Evolutionary conservation across 2,797 vertebrate species (phyloP).

Genomic region (Telmatherina bonti): DNA sequence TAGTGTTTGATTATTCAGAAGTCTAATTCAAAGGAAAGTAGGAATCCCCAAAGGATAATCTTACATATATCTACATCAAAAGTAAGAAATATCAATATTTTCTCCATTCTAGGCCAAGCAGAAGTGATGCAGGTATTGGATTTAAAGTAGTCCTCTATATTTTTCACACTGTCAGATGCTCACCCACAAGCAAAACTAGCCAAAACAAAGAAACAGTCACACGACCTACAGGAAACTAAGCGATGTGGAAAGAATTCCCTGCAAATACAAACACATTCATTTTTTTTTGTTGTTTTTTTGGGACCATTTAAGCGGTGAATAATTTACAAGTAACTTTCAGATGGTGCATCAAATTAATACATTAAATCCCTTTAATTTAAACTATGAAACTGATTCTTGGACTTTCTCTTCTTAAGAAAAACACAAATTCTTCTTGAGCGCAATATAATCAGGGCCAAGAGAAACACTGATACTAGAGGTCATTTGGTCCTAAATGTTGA

Average conservation of each 20-base stretch:
- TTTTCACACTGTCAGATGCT: constrained; percentile 5
- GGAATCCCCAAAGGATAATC: constrained; percentile 77
- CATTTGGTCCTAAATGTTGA: constrained; percentile 49
- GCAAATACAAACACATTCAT: constrained; percentile 19
- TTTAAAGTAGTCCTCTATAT: constrained; percentile 43
- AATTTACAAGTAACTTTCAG: constrained; percentile 53
- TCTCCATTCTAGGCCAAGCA: constrained; percentile 68
- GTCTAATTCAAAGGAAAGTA: constrained; percentile 77
- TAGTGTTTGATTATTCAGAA: constrained; percentile 83
- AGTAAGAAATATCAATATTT: constrained; percentile 78
- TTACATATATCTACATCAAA: constrained; percentile 79
- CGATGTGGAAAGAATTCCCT: constrained; percentile 38
- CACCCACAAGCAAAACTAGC: constrained; percentile 3
- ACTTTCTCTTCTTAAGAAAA: constrained; percentile 38
- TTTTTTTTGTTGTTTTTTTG: background rate
- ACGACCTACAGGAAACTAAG: constrained; percentile 38
- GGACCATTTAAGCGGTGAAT: constrained; percentile 45
- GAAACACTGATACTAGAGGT: constrained; percentile 44
- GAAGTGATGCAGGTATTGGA: constrained; percentile 64
- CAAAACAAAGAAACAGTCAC: constrained; percentile 26
- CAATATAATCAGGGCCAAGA: constrained; percentile 20
- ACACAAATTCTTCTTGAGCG: constrained; percentile 23
- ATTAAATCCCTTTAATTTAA: constrained; percentile 39
- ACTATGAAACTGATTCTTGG: constrained; percentile 38
- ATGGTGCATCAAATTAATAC: constrained; percentile 52